These are phyloP conservation scores for Andricus grossulariae DNA, from an alignment of 1,140 invertebrate genomes.

Conservation along the genomic window DNA sequence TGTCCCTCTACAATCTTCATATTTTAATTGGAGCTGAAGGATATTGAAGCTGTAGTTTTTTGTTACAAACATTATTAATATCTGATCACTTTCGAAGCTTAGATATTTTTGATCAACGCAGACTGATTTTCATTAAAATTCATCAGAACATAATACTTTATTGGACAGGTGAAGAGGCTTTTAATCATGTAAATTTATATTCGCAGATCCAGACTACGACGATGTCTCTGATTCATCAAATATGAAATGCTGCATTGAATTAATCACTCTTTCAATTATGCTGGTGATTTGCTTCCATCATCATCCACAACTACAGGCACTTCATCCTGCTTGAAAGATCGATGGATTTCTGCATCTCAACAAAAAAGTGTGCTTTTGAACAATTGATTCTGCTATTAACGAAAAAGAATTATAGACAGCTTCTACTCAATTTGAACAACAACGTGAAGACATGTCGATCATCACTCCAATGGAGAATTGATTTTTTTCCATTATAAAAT, in stretches of 20 bases:
- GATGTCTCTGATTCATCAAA: conserved; percentile 61
- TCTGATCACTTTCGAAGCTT: conserved; percentile 17
- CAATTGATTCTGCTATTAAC: too few species aligned
- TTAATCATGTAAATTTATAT: conserved; percentile 48
- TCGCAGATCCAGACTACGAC: conserved; percentile 69
- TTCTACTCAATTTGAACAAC: too few species aligned
- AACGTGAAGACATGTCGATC: too few species aligned
- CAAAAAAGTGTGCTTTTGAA: not conserved
- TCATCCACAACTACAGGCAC: conserved; percentile 62
- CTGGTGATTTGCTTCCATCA: conserved; percentile 63
- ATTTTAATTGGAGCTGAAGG: not conserved
- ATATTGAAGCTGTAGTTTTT: too few species aligned
- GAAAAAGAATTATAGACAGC: too few species aligned
- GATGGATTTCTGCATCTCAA: conserved; percentile 45
- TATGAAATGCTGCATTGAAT: conserved; percentile 46
- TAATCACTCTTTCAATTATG: conserved; percentile 52
- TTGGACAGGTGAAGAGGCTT: not conserved
- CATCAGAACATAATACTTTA: not conserved
- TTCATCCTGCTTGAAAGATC: conserved; percentile 67
- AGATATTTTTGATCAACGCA: conserved; percentile 30
- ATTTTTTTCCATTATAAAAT: too few species aligned
- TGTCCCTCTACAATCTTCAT: not conserved
- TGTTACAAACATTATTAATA: not conserved
- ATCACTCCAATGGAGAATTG: too few species aligned
- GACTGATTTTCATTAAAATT: not conserved